These are phyloP conservation scores for Nibea albiflora DNA, from an alignment of 2,113 vertebrate species.

Conservation along the genomic window DNA sequence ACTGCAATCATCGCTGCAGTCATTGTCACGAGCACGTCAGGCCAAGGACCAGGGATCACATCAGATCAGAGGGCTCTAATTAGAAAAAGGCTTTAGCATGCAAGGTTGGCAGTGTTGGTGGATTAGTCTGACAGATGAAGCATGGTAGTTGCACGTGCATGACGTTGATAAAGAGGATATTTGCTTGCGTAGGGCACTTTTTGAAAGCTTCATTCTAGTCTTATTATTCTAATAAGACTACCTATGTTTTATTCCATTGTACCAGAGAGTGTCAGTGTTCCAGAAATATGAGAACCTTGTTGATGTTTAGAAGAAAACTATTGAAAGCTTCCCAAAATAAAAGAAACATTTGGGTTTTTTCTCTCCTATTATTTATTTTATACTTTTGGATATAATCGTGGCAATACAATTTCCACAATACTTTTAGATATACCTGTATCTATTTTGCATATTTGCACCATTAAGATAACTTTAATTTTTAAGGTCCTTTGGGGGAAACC, in stretches of 20 bases:
- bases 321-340: no score
- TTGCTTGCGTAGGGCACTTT: neutral
- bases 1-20: neutral
- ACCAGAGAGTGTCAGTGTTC: neutral
- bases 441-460: no score
- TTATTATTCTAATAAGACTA: neutral
- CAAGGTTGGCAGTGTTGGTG: conserved; percentile 9
- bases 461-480: no score
- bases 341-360: no score
- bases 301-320: neutral
- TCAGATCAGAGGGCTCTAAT: conserved; percentile 28
- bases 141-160: conserved; percentile 5
- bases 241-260: neutral
- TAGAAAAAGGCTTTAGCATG: conserved; percentile 24
- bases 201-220: neutral
- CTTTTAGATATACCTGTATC: no score
- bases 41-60: neutral
- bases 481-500: no score
- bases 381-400: no score
- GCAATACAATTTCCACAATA: no score
- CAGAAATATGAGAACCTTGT: neutral
- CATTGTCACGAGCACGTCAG: conserved; percentile 3
- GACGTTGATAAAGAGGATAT: neutral
- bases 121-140: conserved; percentile 34
- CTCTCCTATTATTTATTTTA: no score